These are phyloP conservation scores for Cardiocondyla obscurior DNA, from an alignment of 1,140 invertebrate genomes.

Conservation along the genomic window DNA sequence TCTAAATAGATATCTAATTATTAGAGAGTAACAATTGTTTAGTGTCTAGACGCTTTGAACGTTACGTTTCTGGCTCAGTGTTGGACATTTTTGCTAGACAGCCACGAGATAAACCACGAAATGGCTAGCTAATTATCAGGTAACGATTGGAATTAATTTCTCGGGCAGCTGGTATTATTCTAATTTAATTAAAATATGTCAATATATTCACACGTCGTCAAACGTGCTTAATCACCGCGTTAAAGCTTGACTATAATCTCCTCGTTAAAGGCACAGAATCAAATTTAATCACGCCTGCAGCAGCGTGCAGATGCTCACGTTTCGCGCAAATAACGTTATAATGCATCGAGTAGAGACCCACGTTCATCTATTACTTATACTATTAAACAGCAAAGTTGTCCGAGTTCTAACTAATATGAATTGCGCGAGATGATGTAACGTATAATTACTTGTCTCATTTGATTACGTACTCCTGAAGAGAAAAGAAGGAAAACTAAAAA, in stretches of 20 bases:
- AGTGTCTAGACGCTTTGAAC: no score
- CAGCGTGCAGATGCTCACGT: constrained; percentile 2
- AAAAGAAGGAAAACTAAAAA: background rate
- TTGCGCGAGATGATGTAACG: background rate
- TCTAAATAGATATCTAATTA: no score
- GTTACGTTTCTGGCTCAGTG: no score
- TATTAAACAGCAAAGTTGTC: background rate
- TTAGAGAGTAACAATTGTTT: no score
- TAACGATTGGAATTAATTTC: no score
- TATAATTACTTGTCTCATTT: constrained; percentile 29
- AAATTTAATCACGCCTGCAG: constrained; percentile 16
- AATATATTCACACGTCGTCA: background rate
- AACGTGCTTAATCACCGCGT: background rate
- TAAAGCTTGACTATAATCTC: background rate
- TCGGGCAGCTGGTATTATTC: no score
- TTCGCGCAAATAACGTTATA: constrained; percentile 3
- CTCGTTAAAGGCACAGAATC: background rate
- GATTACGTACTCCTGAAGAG: background rate
- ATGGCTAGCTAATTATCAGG: no score
- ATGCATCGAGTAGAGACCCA: background rate
- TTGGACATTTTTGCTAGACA: no score
- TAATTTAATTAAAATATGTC: constrained; percentile 13
- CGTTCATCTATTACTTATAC: constrained; percentile 1
- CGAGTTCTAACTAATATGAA: background rate
- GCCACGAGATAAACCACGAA: no score